Percentiles rank a stretch among this genome's conserved stretches.
Evolutionary conservation across 1,140 invertebrate species (phyloP).

Genomic region (Eurosta solidaginis): DNA sequence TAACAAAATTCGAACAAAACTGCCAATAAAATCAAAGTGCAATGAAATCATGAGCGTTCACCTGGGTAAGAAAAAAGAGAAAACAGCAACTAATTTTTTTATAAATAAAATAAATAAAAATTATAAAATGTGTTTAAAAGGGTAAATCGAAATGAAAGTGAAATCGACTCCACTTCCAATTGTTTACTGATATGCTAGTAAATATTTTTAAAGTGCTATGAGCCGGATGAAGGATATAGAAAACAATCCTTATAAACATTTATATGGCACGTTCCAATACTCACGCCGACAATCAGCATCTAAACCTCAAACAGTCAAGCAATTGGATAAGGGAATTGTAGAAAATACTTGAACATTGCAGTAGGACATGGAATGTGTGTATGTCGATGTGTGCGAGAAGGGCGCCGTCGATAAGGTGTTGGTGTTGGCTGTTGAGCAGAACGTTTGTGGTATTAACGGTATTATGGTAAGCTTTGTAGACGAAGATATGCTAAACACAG

Average conservation of each 20-base stretch:
- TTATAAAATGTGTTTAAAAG: not conserved
- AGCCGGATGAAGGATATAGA: not conserved
- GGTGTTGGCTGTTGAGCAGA: not conserved
- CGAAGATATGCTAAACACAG: too few relatives aligned
- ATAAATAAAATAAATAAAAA: not conserved
- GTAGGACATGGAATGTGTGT: not conserved
- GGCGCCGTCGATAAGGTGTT: not conserved
- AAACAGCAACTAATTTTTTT: not conserved
- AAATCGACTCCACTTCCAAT: not conserved
- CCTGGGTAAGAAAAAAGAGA: not conserved
- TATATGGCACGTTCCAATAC: slow-evolving; percentile 9
- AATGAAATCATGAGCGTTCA: not conserved
- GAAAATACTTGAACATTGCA: not conserved
- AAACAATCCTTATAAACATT: slow-evolving; percentile 26
- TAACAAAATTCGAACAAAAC: not conserved
- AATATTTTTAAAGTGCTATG: not conserved
- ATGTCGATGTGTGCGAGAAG: not conserved
- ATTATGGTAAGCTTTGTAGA: slow-evolving; percentile 24
- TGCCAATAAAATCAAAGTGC: not conserved
- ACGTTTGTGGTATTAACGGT: not conserved
- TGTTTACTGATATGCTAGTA: not conserved
- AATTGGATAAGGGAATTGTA: not conserved
- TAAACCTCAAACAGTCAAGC: not conserved
- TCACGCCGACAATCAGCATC: not conserved
- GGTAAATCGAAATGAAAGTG: not conserved